Base-by-base conservation (phyloP, 92 coral and sea anemone genomes). In the Palythoa grandiflora region DNA sequence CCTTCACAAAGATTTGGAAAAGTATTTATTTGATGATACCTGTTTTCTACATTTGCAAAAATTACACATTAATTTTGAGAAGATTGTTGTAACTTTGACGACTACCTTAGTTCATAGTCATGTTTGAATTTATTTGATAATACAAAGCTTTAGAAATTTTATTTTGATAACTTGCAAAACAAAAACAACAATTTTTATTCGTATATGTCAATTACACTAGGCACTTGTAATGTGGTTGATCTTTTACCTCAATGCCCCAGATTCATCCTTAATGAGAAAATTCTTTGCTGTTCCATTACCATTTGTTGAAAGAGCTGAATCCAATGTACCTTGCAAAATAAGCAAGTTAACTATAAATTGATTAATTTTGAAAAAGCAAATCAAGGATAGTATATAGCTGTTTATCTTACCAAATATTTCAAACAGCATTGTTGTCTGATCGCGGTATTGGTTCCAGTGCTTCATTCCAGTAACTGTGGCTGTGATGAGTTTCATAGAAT, bases 241-340 rank as follows among this genome's bases (percentile, higher is more conserved):
- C 51, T 15, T 52, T 47, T 83, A 93, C 98, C 99, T 95, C 88
- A 93, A 78, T 63, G 71, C 73, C 73, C 95, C 91, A 19, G 99
- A 92, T 76, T 75, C 89, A 79, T 97, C 99, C 80, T 95, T 95
- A 28, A 97, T 85, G 54, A 88, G 75, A 40, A 97, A 97, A 66
- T 84, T 91, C 83, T 95, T 97, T 10, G 93, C 96, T 61, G 94
- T 97, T 50, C 96, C 96, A 79, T 84, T 63, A 66, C 85, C 72
- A 75, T 94, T 96, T 55, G 96, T 88, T 51, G 99, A 92, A 15
- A 96, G 92, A 73, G 95, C 97, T 38, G 99, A 97, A 79, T 97
- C 97, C 91, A 97, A 81, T 74, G 89, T 94, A 48, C 96, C 99
- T 97, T 65, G 35, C 47, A 38, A 75, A 1, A 16, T 87, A 83